Base-by-base conservation (phyloP, 2,797 vertebrate species). In the Argentina silus region DNA sequence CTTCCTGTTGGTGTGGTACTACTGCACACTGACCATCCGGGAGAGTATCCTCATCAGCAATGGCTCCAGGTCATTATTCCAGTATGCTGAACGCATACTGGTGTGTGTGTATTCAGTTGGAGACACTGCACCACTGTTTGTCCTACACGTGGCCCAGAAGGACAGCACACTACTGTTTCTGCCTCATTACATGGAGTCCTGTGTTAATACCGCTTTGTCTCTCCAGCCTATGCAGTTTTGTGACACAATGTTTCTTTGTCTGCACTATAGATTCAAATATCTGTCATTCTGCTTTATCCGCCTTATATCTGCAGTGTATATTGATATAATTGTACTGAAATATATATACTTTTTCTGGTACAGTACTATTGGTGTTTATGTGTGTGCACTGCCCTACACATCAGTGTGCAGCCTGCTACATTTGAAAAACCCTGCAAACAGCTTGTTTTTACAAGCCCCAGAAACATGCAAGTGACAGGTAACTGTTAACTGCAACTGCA, bases 1-100 rank as follows among this genome's bases (percentile, higher is more conserved):
- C 93, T 99, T 99, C 92, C 92, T 99, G 59, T 86, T 97, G 89
- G 97, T 99, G 74, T 99, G 98, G 98, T 99, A 99, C 78, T 99
- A 98, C 89, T 99, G 98, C 90, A 99, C 98, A 0, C 93, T 99
- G 80, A 99, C 98, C 73, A 99, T 99, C 86, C 92, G 98, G 0
- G 98, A 99, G 91, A 97, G 96, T 79, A 94, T 99, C 89, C 87
- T 99, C 76, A 98, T 98, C 92, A 98, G 92, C 93, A 99, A 99
- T 0, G 97, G 98, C 78, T 99, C 97, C 65, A 96, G 96, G 98
- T 98, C 19, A 76, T 85, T 75, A 72, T 59, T 12, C 50, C 7
- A 11, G 21, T 50, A 47, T 48, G 61, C 42, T 10, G 19, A 62
- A 53, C 12, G n/a, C 9, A 19, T 44, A 9, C 17, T 43, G 8